Evolutionary conservation across 2,113 vertebrate genomes (phyloP).

Genomic region (Genyomyrus donnyi): DNA sequence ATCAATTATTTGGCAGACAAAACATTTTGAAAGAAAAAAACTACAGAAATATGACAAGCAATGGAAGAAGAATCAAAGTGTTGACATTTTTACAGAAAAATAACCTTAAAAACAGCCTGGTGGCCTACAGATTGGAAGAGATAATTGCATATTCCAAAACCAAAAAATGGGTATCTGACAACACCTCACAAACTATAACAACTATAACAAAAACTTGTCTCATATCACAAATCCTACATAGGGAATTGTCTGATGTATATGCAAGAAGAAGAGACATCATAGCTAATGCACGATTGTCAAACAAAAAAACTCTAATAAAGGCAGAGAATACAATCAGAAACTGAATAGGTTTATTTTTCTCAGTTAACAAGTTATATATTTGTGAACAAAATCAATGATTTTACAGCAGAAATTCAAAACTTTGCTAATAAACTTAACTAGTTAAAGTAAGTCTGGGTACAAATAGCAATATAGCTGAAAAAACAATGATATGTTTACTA

Average conservation of each 20-base stretch:
- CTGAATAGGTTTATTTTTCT: not conserved
- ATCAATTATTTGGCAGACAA: too few species aligned
- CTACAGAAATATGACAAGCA: not conserved
- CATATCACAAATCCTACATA: not conserved
- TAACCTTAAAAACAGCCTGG: not conserved
- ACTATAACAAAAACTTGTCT: not conserved
- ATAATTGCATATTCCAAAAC: not conserved
- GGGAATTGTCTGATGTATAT: not conserved
- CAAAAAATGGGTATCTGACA: not conserved
- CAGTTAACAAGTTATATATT: not conserved
- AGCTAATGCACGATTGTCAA: not conserved
- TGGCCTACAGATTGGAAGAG: not conserved
- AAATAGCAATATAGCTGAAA: not conserved
- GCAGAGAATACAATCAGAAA: not conserved
- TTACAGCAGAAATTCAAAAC: not conserved
- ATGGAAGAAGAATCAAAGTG: not conserved
- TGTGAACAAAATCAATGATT: not conserved
- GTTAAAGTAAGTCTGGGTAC: not conserved
- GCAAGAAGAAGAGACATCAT: not conserved
- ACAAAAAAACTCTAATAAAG: not conserved
- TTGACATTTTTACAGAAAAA: not conserved
- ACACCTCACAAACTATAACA: not conserved
- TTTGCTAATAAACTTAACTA: not conserved
- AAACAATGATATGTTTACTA: not conserved
- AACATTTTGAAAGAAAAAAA: not conserved